Conservation (phyloP, 2,113 vertebrate genomes). For the Entomyzon cyanotis region DNA sequence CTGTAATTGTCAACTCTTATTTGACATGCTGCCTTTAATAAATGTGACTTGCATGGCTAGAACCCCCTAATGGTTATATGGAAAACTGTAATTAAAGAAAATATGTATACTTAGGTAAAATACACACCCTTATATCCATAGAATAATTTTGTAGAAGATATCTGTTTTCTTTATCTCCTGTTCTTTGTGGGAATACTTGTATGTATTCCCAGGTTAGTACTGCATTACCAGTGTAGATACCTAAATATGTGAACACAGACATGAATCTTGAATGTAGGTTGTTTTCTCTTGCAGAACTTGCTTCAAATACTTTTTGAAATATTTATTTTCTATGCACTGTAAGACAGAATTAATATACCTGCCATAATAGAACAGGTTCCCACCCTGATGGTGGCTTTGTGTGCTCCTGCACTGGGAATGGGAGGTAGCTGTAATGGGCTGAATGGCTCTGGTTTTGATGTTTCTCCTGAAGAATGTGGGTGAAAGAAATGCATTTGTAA, state of each 20-base stretch:
- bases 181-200: background rate
- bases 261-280: background rate
- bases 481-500: background rate
- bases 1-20: slow-evolving; percentile 92
- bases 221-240: background rate
- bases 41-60: slow-evolving; percentile 87
- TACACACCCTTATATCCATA: slow-evolving; percentile 15
- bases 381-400: background rate
- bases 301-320: background rate
- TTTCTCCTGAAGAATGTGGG: background rate
- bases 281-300: background rate
- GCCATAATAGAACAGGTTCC: fast-evolving
- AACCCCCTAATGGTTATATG: slow-evolving; percentile 79
- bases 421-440: background rate
- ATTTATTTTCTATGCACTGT: background rate
- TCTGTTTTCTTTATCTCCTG: background rate
- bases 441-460: background rate
- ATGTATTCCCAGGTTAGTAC: background rate
- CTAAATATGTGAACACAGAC: background rate
- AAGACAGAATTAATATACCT: background rate
- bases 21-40: slow-evolving; percentile 97
- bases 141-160: slow-evolving; percentile 10
- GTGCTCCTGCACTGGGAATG: background rate
- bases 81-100: slow-evolving; percentile 77
- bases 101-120: slow-evolving; percentile 59